Evolutionary conservation across 1,140 invertebrate species (phyloP).

Genomic region (Lepidurus arcticus): DNA sequence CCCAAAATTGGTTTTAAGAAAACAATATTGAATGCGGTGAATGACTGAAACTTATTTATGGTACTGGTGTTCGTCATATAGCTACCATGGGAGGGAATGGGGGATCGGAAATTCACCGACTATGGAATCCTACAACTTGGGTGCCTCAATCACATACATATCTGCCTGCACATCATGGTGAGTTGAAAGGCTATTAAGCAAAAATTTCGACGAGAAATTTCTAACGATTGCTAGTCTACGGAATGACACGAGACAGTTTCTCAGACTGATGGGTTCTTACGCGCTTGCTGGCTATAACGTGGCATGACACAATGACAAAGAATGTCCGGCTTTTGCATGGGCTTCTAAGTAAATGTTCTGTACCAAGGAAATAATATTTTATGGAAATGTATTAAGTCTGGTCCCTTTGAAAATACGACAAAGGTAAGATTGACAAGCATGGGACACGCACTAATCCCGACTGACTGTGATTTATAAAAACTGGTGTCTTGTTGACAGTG

Average conservation of each 20-base stretch:
- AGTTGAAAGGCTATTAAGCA: conserved; percentile 1
- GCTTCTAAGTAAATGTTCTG: neutral
- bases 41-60: neutral
- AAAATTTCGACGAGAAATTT: neutral
- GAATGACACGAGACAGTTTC: neutral
- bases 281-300: neutral
- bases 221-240: neutral
- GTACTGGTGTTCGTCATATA: conserved; percentile 17
- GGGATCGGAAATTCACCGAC: conserved; percentile 32
- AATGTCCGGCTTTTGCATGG: neutral
- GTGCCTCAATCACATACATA: conserved; percentile 32
- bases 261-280: neutral
- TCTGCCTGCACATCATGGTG: conserved; percentile 29
- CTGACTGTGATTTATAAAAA: neutral
- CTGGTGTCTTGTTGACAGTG: neutral
- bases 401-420: neutral
- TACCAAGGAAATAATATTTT: neutral
- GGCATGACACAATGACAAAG: neutral
- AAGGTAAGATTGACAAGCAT: conserved; percentile 12
- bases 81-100: conserved; percentile 29
- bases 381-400: neutral
- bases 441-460: conserved; percentile 1
- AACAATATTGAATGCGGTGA: conserved; percentile 36
- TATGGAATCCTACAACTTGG: conserved; percentile 35
- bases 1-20: conserved; percentile 40